Percentiles rank a stretch among this genome's conserved stretches.
Evolutionary conservation across 2,113 vertebrate species (phyloP).

Genomic region (Ictalurus punctatus): DNA sequence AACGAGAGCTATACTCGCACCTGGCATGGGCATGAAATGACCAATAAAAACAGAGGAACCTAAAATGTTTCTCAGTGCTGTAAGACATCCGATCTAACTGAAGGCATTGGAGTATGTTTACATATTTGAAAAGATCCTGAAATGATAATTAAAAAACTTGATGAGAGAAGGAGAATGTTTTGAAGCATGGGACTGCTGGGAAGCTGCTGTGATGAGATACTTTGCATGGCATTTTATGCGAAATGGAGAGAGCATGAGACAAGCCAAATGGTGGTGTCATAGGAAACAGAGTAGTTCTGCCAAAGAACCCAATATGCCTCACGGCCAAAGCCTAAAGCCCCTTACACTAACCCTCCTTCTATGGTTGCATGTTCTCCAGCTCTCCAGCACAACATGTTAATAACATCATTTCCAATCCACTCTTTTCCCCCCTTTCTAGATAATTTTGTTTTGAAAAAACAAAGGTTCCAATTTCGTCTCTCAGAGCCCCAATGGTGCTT

Average conservation of each 20-base stretch:
- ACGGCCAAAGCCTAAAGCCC: constrained; percentile 36
- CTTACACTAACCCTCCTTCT: constrained; percentile 18
- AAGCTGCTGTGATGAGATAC: constrained; percentile 59
- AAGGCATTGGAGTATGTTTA: constrained; percentile 57
- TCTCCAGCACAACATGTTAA: constrained; percentile 32
- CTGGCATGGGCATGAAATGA: constrained; percentile 54
- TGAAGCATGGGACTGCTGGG: constrained; percentile 57
- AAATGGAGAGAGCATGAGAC: constrained; percentile 64
- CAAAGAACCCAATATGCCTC: constrained; percentile 61
- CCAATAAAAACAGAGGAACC: constrained; percentile 50
- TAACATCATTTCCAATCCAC: constrained; percentile 53
- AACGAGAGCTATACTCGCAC: constrained; percentile 57
- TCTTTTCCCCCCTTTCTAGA: constrained; percentile 37
- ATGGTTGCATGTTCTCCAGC: constrained; percentile 41
- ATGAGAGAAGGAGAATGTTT: constrained; percentile 46
- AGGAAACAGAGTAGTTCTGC: constrained; percentile 45
- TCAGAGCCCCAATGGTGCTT: constrained; percentile 58
- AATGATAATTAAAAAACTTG: constrained; percentile 45
- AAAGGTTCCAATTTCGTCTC: constrained; percentile 65
- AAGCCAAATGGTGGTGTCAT: constrained; percentile 69
- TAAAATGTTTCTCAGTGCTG: constrained; percentile 38
- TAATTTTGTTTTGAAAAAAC: constrained; percentile 73
- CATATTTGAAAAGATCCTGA: constrained; percentile 57
- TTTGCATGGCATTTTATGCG: constrained; percentile 68
- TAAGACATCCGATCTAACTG: constrained; percentile 64